A percentile compares a stretch with the other conserved stretches of the same genome.
These are phyloP conservation scores for Gallinago paraguaiae DNA, from an alignment of 2,113 vertebrate species.

Conservation along the genomic window DNA sequence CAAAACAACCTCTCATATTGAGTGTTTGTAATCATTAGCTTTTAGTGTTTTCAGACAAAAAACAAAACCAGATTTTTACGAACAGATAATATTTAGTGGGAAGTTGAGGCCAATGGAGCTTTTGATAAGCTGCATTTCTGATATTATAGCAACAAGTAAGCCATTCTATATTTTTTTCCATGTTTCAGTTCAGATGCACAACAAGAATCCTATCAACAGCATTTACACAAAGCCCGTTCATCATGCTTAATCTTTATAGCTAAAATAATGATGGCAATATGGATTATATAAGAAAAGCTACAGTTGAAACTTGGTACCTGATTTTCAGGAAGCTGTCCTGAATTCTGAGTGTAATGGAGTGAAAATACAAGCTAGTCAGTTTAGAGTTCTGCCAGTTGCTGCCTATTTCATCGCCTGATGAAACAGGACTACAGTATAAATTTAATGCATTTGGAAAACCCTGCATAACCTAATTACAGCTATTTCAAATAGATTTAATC, in stretches of 20 bases:
- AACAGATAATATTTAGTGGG: neutral
- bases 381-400: neutral
- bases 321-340: neutral
- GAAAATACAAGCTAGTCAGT: neutral
- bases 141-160: neutral
- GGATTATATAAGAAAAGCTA: neutral
- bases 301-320: neutral
- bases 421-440: neutral
- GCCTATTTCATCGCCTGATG: neutral
- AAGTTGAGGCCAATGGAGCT: neutral
- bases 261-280: neutral
- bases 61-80: neutral
- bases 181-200: neutral
- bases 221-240: neutral
- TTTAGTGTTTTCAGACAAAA: neutral
- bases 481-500: slow-evolving; percentile 13
- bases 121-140: neutral
- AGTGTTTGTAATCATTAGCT: neutral
- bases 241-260: neutral
- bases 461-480: neutral
- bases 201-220: neutral
- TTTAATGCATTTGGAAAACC: neutral
- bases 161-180: neutral
- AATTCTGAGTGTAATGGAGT: neutral
- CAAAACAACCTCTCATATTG: neutral